Conservation (phyloP, 2,888 invertebrate genomes). For the Hanleya hanleyi region DNA sequence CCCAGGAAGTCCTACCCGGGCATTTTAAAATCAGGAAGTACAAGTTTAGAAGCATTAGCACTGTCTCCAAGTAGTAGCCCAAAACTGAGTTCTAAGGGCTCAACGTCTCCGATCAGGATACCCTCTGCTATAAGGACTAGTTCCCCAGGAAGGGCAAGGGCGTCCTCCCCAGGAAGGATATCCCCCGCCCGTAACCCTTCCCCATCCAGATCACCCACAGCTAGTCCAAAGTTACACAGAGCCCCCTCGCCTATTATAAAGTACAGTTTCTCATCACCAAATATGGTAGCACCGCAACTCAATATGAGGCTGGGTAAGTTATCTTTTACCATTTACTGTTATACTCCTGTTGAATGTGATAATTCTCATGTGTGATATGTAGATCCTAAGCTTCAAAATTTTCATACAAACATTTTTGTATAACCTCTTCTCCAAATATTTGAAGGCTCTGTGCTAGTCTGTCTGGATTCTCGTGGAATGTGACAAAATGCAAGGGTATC, state of each 20-base stretch:
- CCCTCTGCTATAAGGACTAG: neutral
- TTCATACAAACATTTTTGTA: no score
- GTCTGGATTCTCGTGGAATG: no score
- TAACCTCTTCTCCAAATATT: no score
- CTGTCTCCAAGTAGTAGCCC: constrained; percentile 64
- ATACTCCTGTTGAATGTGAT: no score
- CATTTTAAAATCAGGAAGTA: constrained; percentile 4
- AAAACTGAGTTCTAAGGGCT: constrained; percentile 47
- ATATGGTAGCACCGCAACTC: constrained; percentile 66
- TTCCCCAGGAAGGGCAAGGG: neutral
- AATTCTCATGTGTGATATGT: no score
- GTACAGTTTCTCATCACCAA: constrained; percentile 72
- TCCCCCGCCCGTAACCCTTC: constrained; percentile 59
- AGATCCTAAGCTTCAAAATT: no score
- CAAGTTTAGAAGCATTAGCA: constrained; percentile 58
- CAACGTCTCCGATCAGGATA: constrained; percentile 35
- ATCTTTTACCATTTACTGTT: no score
- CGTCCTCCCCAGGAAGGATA: neutral
- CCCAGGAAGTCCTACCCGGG: neutral
- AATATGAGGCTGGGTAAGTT: constrained; percentile 64
- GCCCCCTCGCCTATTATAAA: constrained; percentile 70
- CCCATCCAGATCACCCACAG: constrained; percentile 55
- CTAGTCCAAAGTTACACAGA: constrained; percentile 66
- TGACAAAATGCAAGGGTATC: no score
- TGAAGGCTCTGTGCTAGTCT: no score